A percentile compares a stretch with the other conserved stretches of the same genome.
Conservation (phyloP, 2,888 invertebrate genomes). For the Hanleya hanleyi region DNA sequence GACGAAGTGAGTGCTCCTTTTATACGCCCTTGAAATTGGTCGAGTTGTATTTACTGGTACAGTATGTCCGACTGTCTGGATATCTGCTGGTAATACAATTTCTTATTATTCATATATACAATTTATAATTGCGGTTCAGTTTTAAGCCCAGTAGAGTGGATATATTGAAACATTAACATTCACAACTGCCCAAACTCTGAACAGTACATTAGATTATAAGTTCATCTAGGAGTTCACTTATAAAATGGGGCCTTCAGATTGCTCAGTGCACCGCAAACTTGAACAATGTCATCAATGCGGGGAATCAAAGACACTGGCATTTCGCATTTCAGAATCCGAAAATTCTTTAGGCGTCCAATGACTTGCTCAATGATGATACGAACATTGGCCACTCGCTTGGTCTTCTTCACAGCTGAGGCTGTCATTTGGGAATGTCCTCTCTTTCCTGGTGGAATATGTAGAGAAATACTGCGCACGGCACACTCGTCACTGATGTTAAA, state of each 20-base stretch:
- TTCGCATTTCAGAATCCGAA: conserved; percentile 33
- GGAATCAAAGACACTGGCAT: conserved; percentile 32
- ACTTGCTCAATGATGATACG: conserved; percentile 44
- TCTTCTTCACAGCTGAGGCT: conserved; percentile 31
- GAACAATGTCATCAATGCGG: conserved; percentile 38
- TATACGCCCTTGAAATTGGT: too few species aligned
- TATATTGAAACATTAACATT: neutral
- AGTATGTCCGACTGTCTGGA: too few species aligned
- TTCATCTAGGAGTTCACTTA: neutral
- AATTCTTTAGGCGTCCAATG: conserved; percentile 41
- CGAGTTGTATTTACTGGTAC: too few species aligned
- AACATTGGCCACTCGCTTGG: conserved; percentile 38
- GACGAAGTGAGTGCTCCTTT: too few species aligned
- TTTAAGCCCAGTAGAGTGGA: neutral
- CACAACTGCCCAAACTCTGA: neutral
- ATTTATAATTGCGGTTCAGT: too few species aligned
- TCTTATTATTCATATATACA: too few species aligned
- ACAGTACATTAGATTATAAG: neutral
- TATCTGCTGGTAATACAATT: too few species aligned
- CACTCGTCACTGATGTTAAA: conserved; percentile 38
- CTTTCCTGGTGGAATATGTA: conserved; percentile 35
- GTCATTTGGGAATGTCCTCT: conserved; percentile 38
- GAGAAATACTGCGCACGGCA: conserved; percentile 2
- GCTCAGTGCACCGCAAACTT: conserved; percentile 24
- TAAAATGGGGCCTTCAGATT: neutral